phyloP scores from a whole-genome alignment of 1,140 invertebrate species.

The Ganaspis sp. region DNA sequence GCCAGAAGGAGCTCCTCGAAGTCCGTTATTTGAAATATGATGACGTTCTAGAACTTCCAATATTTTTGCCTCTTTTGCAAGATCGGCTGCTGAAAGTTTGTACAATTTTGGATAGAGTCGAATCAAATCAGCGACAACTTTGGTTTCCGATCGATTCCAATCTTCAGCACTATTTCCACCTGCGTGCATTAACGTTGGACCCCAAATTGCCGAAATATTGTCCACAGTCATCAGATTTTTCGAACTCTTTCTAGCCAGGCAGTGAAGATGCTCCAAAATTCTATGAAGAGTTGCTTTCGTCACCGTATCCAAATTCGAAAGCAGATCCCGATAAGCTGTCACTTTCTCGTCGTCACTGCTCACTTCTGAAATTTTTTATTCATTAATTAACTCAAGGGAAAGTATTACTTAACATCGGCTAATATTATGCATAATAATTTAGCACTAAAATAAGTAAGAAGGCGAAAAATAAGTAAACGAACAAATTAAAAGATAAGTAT shows the following conservation, averaged over 20 bases:
- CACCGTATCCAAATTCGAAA: constrained; percentile 82
- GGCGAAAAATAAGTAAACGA: too few species aligned
- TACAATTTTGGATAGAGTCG: constrained; percentile 79
- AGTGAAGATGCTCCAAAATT: constrained; percentile 87
- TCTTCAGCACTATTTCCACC: constrained; percentile 76
- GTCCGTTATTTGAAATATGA: constrained; percentile 76
- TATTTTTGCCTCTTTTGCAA: constrained; percentile 84
- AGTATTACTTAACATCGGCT: too few species aligned
- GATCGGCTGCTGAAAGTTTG: constrained; percentile 78
- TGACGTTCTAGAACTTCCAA: constrained; percentile 83
- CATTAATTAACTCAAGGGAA: too few species aligned
- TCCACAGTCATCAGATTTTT: constrained; percentile 87
- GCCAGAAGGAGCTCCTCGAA: constrained; percentile 82
- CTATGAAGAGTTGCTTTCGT: constrained; percentile 84
- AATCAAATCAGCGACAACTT: constrained; percentile 84
- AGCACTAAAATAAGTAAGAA: too few species aligned
- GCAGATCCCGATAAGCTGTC: constrained; percentile 79
- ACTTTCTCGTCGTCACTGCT: constrained; percentile 76
- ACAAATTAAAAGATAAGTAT: too few species aligned
- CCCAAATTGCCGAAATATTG: constrained; percentile 91
- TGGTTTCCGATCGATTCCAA: constrained; percentile 81
- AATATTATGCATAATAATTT: too few species aligned
- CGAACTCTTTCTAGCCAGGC: constrained; percentile 84
- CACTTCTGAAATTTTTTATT: too few species aligned
- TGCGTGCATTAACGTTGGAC: constrained; percentile 87